phyloP scores from a whole-genome alignment of 2,888 invertebrate species.

The Orgyia antiqua region DNA sequence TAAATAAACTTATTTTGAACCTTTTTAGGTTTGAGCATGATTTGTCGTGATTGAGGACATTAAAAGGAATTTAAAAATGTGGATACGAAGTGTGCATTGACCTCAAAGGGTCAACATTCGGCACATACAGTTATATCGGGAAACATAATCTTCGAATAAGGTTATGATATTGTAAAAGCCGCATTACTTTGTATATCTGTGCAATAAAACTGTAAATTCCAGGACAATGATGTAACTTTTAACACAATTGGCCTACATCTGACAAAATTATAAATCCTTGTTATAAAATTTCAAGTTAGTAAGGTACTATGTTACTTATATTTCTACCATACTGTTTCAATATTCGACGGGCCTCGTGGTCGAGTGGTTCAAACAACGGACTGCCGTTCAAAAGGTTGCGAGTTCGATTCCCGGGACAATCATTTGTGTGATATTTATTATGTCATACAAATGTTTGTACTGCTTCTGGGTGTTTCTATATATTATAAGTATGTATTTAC shows the following conservation, averaged over 20 bases:
- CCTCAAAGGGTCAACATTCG: constrained; percentile 9
- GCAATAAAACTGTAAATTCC: background rate
- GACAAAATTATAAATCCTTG: too few relatives aligned
- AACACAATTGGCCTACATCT: background rate
- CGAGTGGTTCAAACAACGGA: too few relatives aligned
- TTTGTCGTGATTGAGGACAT: constrained; percentile 8
- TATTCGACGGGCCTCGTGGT: too few relatives aligned
- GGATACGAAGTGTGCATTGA: constrained; percentile 7
- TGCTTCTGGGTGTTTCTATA: too few relatives aligned
- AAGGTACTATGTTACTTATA: too few relatives aligned
- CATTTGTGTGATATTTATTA: too few relatives aligned
- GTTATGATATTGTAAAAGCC: background rate
- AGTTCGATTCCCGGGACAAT: too few relatives aligned
- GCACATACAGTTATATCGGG: constrained; percentile 4
- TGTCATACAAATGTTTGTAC: too few relatives aligned
- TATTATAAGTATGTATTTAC: too few relatives aligned
- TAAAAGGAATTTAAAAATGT: background rate
- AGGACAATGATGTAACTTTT: background rate
- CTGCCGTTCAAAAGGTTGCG: too few relatives aligned
- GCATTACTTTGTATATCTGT: background rate
- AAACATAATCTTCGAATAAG: constrained; percentile 1
- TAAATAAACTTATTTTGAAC: constrained; percentile 1
- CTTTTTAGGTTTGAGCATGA: constrained; percentile 5
- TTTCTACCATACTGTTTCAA: too few relatives aligned
- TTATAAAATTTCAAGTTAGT: too few relatives aligned